A percentile compares a stretch with the other conserved stretches of the same genome.
phyloP scores from a whole-genome alignment of 2,888 invertebrate species.

The Drosophila gaucha region DNA sequence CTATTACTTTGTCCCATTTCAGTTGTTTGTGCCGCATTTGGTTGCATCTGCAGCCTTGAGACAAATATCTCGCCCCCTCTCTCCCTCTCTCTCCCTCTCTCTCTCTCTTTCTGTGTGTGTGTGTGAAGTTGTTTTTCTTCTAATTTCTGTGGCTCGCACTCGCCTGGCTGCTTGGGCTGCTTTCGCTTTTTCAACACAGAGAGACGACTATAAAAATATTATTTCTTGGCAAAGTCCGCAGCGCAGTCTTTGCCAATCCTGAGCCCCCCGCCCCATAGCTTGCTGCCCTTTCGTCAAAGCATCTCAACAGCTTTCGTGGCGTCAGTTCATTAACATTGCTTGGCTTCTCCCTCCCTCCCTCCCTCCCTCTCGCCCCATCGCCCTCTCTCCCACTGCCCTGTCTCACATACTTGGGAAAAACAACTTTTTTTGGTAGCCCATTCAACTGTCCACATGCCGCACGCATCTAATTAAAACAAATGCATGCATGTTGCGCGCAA shows the following conservation, averaged over 20 bases:
- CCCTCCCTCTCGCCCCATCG: background rate
- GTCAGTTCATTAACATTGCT: constrained; percentile 56
- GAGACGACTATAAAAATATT: constrained; percentile 30
- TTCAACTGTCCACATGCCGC: background rate
- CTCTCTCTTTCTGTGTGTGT: constrained; percentile 2
- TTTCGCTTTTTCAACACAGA: constrained; percentile 44
- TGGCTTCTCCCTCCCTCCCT: background rate
- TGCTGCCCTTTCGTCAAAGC: background rate
- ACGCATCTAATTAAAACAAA: constrained; percentile 53
- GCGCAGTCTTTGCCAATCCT: background rate
- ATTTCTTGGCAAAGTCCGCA: constrained; percentile 20
- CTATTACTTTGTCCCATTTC: constrained; percentile 45
- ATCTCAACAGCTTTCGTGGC: constrained; percentile 20
- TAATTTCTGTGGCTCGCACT: constrained; percentile 6
- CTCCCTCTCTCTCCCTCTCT: background rate
- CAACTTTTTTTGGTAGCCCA: constrained; percentile 12
- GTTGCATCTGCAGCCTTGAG: constrained; percentile 50
- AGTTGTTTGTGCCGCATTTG: constrained; percentile 22
- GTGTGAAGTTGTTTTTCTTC: constrained; percentile 14
- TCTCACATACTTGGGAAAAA: constrained; percentile 16
- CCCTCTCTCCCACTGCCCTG: background rate
- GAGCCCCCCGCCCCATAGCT: background rate
- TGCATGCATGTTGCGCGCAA: constrained; percentile 50
- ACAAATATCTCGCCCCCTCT: constrained; percentile 12
- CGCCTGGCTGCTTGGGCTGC: constrained; percentile 25